Evolutionary conservation across 2,888 invertebrate genomes (phyloP), one percentile per base, ranked within the genome.

Genomic region (Alsophila aescularia): DNA sequence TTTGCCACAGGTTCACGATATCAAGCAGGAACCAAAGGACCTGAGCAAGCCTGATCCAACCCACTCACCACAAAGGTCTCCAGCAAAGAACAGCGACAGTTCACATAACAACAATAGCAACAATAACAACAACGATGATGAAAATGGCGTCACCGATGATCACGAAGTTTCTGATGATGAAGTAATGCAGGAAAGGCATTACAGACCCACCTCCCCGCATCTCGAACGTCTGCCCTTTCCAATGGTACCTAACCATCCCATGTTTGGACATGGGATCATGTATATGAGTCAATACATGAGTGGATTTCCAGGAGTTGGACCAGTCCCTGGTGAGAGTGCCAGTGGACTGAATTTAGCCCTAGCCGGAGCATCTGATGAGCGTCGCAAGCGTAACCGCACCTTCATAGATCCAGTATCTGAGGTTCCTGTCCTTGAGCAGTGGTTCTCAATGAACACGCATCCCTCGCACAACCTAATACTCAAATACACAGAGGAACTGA

Each of bases 331-430:
- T 4, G 93, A 92, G 64, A 92, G 94, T 18, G 92, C 93, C 34
- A 90, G 93, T 42, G 93, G 94, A 0, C 79, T 94, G 3, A 95
- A 95, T 73, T 84, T 96, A 62, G 93, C 93, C 61, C 89, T 95
- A 34, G 93, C 93, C 10, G 90, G 89, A 43, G 92, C 94, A 13
- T 95, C 94, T n/a, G 97, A 98, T 72, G 98, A 98, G 78, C 93
- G 98, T 31, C 94, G 98, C 64, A 98, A 98, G 83, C 94, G 99
- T 36, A 99, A 99, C 85, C 95, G 99, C 67, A 99, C 99, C 35
- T 99, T 99, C 90, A 99, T 99, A 75, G 99, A 99, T 90, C 99
- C 99, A 0, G 97, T 99, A 15, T 98, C 98, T 12, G 99, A 99
- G 92, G 98, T 99, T 52, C 98, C 98, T 14, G 94, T 97, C 61